Evolutionary conservation across 2,113 vertebrate species (phyloP), one percentile per base, ranked within the genome.

Genomic region (Thunnus thynnus): DNA sequence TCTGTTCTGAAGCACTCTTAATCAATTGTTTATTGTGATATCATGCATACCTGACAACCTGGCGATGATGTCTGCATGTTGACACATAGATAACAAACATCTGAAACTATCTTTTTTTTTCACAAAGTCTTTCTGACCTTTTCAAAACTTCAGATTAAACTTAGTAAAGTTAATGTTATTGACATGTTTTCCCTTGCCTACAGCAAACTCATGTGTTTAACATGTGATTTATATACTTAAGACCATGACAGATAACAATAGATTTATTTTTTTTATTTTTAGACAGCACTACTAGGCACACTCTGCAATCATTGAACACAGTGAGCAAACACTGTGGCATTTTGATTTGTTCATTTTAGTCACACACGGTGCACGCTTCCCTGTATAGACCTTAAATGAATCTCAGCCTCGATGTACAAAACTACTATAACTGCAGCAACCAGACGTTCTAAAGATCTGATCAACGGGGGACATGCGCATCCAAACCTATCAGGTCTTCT

Each of bases 401-500:
- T 86, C 63, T 14, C 52, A 70, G 57, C 63, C 17, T 61, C 51
- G 5, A 22, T 65, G 58, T 70, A 22, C 57, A 48, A 69, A 82
- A 72, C 30, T 22, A 62, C 72, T 52, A 55, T 47, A 82, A 74
- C 58, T 27, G 81, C 80, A 41, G 36, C 79, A 36, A 62, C 66
- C 78, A 71, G 68, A 60, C 89, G 63, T 85, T 79, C 67, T 64
- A 74, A 84, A 70, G 76, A 88, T 78, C 13, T 51, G 85, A 89
- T 90, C 88, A 77, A 76, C 72, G 8, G 68, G 61, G 52, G 71
- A 72, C 84, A 72, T 51, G 84, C 76, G 74, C 76, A 78, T 80
- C 82, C 83, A 75, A 83, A 79, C 83, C 77, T 67, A 84, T 84
- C 83, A 71, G 86, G 85, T 44, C 71, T 82, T 84, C 76, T 84